Conservation (phyloP, 2,797 vertebrate genomes). For the Chiroxiphia lanceolata region DNA sequence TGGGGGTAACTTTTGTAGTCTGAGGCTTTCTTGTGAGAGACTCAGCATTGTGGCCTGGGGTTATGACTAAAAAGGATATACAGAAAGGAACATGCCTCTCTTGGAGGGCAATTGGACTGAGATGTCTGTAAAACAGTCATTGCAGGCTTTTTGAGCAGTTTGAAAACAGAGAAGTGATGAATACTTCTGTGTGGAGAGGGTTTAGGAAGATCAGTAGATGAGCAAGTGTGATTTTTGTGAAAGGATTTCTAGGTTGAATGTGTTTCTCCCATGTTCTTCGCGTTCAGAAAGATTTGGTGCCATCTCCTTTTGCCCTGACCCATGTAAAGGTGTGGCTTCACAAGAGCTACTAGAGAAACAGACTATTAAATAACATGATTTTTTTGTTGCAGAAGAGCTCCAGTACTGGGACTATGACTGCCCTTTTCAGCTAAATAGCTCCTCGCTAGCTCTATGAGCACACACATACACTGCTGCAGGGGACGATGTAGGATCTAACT, state of each 20-base stretch:
- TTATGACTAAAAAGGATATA: not conserved
- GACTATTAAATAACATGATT: not conserved
- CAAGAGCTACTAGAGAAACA: not conserved
- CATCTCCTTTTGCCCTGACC: not conserved
- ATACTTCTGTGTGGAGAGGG: not conserved
- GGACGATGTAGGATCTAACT: fast-evolving
- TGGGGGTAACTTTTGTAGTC: not conserved
- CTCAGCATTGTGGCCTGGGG: not conserved
- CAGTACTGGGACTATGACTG: not conserved
- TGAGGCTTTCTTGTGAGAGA: not conserved
- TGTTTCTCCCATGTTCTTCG: not conserved
- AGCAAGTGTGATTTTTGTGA: not conserved
- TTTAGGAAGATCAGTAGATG: not conserved
- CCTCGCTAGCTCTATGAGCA: not conserved
- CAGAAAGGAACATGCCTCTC: not conserved
- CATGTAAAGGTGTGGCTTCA: not conserved
- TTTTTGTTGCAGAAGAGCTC: not conserved
- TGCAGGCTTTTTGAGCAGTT: not conserved
- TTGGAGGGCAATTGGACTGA: not conserved
- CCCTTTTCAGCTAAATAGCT: not conserved
- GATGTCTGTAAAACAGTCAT: fast-evolving
- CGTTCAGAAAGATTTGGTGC: not conserved
- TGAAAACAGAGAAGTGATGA: not conserved
- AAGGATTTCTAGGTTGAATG: not conserved
- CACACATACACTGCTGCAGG: not conserved